Percentiles rank a stretch among this genome's conserved stretches.
phyloP scores from a whole-genome alignment of 92 coral and sea anemone species.

The Palythoa heliodiscus region DNA sequence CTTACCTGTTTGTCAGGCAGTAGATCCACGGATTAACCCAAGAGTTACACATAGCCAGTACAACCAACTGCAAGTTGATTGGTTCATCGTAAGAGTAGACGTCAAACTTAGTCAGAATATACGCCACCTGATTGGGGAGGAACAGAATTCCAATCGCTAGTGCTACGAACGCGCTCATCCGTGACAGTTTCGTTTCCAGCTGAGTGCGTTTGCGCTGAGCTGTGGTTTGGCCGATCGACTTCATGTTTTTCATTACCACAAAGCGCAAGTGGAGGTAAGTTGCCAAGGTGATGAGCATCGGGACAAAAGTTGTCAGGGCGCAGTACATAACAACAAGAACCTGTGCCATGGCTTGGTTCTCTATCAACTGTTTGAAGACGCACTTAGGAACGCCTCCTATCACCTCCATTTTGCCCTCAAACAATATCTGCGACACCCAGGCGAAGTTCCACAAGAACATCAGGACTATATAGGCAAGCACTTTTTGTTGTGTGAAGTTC shows the following conservation, averaged over 20 bases:
- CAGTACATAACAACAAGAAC: slow-evolving; percentile 30
- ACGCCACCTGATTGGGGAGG: slow-evolving; percentile 42
- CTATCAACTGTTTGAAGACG: slow-evolving; percentile 22
- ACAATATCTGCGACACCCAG: slow-evolving; percentile 31
- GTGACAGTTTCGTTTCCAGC: slow-evolving; percentile 15
- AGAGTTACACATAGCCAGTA: slow-evolving; percentile 27
- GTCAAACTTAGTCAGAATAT: slow-evolving; percentile 32
- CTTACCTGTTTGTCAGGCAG: slow-evolving; percentile 27
- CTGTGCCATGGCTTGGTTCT: slow-evolving; percentile 21
- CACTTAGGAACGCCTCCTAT: slow-evolving; percentile 13
- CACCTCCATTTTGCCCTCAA: slow-evolving; percentile 15
- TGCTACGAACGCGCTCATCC: slow-evolving; percentile 32
- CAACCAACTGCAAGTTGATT: slow-evolving; percentile 34
- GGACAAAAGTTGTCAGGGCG: slow-evolving; percentile 26
- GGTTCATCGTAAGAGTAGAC: slow-evolving; percentile 32
- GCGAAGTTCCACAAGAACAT: slow-evolving; percentile 36
- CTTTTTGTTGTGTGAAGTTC: slow-evolving; percentile 2
- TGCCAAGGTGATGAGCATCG: slow-evolving; percentile 31
- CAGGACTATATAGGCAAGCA: background rate
- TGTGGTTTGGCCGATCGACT: background rate
- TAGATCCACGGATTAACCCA: slow-evolving; percentile 34
- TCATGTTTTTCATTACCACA: background rate
- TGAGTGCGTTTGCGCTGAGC: slow-evolving; percentile 13
- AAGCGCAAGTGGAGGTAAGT: slow-evolving; percentile 18
- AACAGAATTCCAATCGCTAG: slow-evolving; percentile 20